Evolutionary conservation across 2,888 invertebrate species (phyloP), one percentile per base, ranked within the genome.

Genomic region (Acronicta alni): DNA sequence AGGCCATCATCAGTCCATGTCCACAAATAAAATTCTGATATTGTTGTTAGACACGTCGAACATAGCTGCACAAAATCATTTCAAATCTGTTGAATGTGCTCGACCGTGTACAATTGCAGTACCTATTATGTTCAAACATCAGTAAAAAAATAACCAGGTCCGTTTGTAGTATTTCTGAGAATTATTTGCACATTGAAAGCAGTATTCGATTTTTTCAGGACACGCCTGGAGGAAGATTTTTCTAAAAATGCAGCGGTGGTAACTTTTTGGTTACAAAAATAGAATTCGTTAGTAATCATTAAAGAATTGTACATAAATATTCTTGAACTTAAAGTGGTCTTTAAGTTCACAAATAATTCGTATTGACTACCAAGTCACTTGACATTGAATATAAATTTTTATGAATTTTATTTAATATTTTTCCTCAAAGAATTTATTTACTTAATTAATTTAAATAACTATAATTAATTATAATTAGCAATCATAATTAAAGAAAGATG

Each of bases 61-160:
- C 16, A 16, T 37, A 16, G 23, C 46, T 35, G 6, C 35, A 39
- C 42, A 35, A 42, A 62, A 46, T 53, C 57, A 49, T 54, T 41
- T 46, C 43, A 47, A 57, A 54, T 51, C 41, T 46, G 46, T 55
- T 47, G 46, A 38, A 51, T 51, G 23, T 43, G 54, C 30, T 63
- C 51, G 32, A 55, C 39, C 54, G 54, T 63, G 10, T 38, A 12
- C 30, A 63, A 55, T 57, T 47, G 57, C 51, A 23, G 16, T 49
- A n/a, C n/a, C n/a, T n/a, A 18, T 54, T 45, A 39, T 18, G 17
- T 46, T 32, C 41, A 10, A 15, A 10, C 12, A 51, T 51, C 1
- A 7, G 7, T 20, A 20, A 41, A 41, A 42, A 51, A 51, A 18
- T 10, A 14, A 41, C 32, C 10, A 3, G 30, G 41, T 9, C n/a